These are phyloP conservation scores for Trisateles emortualis DNA, from an alignment of 2,888 invertebrate species.

Conservation along the genomic window DNA sequence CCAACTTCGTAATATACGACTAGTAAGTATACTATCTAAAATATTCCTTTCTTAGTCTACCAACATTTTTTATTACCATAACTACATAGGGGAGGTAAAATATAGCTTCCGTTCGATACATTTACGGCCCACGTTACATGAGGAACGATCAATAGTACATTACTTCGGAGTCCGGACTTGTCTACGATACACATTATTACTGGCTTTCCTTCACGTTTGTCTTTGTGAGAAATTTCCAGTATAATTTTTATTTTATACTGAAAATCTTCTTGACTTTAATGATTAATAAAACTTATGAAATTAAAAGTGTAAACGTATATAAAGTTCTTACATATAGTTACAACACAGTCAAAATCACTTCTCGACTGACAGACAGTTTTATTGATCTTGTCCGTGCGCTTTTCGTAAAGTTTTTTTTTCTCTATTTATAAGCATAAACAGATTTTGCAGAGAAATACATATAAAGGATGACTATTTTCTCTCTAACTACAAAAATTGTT, in stretches of 20 bases:
- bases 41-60: conserved; percentile 2
- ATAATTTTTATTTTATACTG: no score
- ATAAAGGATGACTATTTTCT: neutral
- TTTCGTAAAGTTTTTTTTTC: no score
- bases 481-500: neutral
- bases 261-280: no score
- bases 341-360: no score
- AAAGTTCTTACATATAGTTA: no score
- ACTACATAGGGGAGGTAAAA: conserved; percentile 11
- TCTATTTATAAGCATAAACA: no score
- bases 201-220: neutral
- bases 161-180: conserved; percentile 9
- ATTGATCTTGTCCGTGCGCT: no score
- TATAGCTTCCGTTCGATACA: conserved; percentile 14
- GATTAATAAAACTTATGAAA: no score
- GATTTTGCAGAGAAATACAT: no score
- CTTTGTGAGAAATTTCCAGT: neutral
- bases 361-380: no score
- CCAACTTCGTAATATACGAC: no score
- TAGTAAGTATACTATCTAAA: neutral
- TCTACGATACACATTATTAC: neutral
- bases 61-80: conserved; percentile 20
- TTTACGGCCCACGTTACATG: conserved; percentile 2
- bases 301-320: no score
- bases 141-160: conserved; percentile 10